Percentiles rank a stretch among this genome's conserved stretches.
Evolutionary conservation across 1,140 invertebrate genomes (phyloP).

Genomic region (Globodera ellingtonae): DNA sequence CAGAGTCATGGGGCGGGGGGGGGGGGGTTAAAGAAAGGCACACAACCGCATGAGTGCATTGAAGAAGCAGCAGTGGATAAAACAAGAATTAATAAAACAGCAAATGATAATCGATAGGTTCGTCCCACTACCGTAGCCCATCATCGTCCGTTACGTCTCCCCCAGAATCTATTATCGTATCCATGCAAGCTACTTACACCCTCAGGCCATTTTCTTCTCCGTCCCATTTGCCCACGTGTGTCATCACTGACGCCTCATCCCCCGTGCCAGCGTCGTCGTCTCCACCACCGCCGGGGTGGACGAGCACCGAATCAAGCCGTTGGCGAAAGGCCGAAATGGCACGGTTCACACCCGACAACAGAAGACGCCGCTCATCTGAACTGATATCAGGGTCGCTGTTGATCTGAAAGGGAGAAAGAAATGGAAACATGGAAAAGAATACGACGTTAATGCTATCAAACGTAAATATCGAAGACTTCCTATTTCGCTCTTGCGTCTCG

Average conservation of each 20-base stretch:
- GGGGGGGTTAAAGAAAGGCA: no score
- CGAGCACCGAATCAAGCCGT: conserved; percentile 19
- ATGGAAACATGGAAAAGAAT: not conserved
- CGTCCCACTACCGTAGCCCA: no score
- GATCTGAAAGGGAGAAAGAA: conserved; percentile 19
- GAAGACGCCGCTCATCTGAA: conserved; percentile 20
- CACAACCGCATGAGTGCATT: no score
- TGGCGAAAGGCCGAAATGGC: conserved; percentile 25
- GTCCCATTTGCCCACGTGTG: not conserved
- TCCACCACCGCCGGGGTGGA: not conserved
- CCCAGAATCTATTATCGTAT: no score
- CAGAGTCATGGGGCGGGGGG: no score
- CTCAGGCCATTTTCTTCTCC: conserved; percentile 3
- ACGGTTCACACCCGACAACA: conserved; percentile 18
- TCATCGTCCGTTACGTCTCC: no score
- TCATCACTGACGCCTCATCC: not conserved
- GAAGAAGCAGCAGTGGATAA: no score
- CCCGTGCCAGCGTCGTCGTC: not conserved
- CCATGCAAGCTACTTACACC: not conserved
- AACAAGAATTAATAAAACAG: no score
- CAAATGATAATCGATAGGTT: no score
- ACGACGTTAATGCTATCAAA: not conserved
- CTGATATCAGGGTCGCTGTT: conserved; percentile 31
- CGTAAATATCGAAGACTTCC: not conserved
- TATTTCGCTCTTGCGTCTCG: not conserved